Percentiles rank a stretch among this genome's conserved stretches.
Conservation (phyloP, 2,888 invertebrate genomes). For the Hypomecis atomaria region DNA sequence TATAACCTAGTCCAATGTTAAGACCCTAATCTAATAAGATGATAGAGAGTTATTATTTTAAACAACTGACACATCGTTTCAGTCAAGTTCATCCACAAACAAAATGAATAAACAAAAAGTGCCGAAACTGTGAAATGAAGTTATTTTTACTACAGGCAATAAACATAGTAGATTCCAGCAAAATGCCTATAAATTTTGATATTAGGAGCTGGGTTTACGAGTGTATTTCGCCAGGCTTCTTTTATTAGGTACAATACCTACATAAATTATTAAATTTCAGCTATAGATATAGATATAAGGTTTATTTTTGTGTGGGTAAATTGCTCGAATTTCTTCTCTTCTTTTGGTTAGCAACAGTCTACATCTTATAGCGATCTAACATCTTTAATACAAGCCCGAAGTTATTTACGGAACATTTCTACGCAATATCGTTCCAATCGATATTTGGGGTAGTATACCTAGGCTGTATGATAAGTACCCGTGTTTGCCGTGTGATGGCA, state of each 20-base stretch:
- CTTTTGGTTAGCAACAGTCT: neutral
- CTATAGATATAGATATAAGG: constrained; percentile 4
- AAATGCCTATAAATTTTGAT: constrained; percentile 46
- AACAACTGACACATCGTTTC: neutral
- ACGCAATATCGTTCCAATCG: neutral
- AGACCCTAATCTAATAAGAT: too few species aligned
- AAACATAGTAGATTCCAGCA: constrained; percentile 35
- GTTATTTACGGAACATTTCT: neutral
- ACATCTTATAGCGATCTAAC: neutral
- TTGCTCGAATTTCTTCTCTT: constrained; percentile 5
- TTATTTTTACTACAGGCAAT: constrained; percentile 42
- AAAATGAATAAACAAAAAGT: constrained; percentile 36
- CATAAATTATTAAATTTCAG: constrained; percentile 33
- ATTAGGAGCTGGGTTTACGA: constrained; percentile 44
- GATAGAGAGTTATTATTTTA: too few species aligned
- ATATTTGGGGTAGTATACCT: neutral
- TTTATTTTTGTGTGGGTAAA: constrained; percentile 1
- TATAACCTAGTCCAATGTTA: too few species aligned
- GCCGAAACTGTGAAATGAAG: constrained; percentile 43
- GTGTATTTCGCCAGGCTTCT: constrained; percentile 42
- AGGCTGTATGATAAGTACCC: too few species aligned
- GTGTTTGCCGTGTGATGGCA: too few species aligned
- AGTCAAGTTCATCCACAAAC: constrained; percentile 25
- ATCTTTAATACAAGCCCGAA: neutral
- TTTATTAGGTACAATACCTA: constrained; percentile 31